Base-by-base conservation (phyloP, 2,113 vertebrate species). In the Thunnus maccoyii region DNA sequence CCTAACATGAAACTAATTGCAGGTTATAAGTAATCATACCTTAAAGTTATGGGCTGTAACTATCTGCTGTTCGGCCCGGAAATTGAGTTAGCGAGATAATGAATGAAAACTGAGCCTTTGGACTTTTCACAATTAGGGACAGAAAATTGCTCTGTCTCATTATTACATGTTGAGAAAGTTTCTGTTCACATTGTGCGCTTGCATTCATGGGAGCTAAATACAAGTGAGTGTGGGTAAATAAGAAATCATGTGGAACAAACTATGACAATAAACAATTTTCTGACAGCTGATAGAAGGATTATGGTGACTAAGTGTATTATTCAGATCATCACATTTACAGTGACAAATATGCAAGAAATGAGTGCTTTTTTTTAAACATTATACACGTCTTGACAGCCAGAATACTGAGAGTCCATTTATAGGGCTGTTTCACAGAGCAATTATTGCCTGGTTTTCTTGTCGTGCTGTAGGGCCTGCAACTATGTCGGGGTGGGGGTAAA, bases 1-100 rank as follows among this genome's bases (percentile, higher is more conserved):
- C 22, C 54, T 50, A 68, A 87, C 69, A 74, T 72, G 58, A 85
- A 85, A 64, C 76, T 76, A 88, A 94, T 91, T 86, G 90, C 79
- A 90, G 73, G 78, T 91, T 89, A 92, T 91, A 91, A 91, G 85
- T 91, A 83, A 92, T 92, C 88, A 91, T 88, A 91, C 82, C 85
- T 84, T 78, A 88, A 89, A 64, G 68, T 90, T 92, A 93, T 84
- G 76, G 75, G 77, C 84, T 86, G 76, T 80, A 89, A 88, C 86
- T 92, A 88, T 90, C 86, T 85, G 75, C 67, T 15, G 18, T 51
- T 76, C 27, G 15, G 71, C 47, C 52, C 30, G 77, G 72, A 88
- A 90, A 93, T 84, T 87, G 46, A 80, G 61, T 90, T 87, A 68
- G 41, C 44, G 17, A 58, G 78, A 80, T 88, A 88, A 93, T 87